Conservation (phyloP, 2,888 invertebrate genomes). For the Rutpela maculata region DNA sequence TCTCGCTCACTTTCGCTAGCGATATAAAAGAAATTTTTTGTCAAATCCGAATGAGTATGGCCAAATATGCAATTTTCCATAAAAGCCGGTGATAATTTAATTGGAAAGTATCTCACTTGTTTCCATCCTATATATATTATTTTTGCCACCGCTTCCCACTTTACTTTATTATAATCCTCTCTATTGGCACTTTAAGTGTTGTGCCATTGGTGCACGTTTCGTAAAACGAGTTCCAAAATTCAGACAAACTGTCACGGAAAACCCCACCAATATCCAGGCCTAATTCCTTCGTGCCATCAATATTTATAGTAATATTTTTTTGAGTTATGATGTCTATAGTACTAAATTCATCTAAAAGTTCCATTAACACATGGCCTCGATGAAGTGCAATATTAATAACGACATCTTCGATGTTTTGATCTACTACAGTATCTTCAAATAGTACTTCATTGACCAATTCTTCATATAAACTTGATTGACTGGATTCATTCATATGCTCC, state of each 20-base stretch:
- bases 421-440: background rate
- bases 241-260: background rate
- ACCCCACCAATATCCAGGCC: constrained; percentile 1
- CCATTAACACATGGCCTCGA: background rate
- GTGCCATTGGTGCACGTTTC: constrained; percentile 4
- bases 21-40: background rate
- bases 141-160: constrained; percentile 2
- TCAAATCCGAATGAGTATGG: background rate
- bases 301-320: background rate
- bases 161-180: constrained; percentile 6
- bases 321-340: background rate
- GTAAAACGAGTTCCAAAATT: background rate
- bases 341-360: background rate
- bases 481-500: background rate
- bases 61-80: constrained; percentile 2
- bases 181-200: constrained; percentile 1
- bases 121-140: constrained; percentile 5
- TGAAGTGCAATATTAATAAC: constrained; percentile 2
- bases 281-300: background rate
- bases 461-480: constrained; percentile 1
- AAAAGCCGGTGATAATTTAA: background rate
- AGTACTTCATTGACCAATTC: background rate
- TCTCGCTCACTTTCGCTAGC: background rate
- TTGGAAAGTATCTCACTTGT: background rate
- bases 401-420: background rate